These are phyloP conservation scores for Listronotus oregonensis DNA, from an alignment of 1,140 invertebrate species.

Conservation along the genomic window DNA sequence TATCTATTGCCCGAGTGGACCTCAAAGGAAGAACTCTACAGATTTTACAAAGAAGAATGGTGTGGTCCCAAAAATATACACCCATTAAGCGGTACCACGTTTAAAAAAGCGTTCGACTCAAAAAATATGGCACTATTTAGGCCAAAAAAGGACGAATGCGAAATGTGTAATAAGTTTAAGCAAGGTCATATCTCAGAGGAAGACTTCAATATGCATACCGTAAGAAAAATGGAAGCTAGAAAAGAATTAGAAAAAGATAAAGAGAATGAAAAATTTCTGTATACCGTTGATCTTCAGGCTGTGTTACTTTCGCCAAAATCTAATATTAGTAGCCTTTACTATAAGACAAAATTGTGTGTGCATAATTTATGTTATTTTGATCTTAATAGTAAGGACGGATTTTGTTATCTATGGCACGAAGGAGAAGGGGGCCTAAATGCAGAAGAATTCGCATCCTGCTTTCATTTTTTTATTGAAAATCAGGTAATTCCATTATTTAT, in stretches of 20 bases:
- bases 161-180: slow-evolving; percentile 17
- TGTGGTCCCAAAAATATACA: background rate
- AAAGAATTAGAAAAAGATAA: slow-evolving; percentile 37
- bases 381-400: no score
- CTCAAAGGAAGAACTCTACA: background rate
- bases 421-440: no score
- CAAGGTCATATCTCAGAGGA: slow-evolving; percentile 9
- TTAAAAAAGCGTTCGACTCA: slow-evolving; percentile 1
- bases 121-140: background rate
- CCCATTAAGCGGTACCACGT: background rate
- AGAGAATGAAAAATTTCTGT: slow-evolving; percentile 34
- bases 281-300: slow-evolving; percentile 46
- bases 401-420: no score
- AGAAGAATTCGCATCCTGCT: no score
- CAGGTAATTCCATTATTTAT: no score
- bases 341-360: no score
- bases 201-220: background rate
- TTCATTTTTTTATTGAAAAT: background rate
- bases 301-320: no score
- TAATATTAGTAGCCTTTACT: no score
- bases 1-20: background rate
- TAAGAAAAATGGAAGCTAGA: slow-evolving; percentile 37
- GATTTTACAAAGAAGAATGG: background rate
- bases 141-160: slow-evolving; percentile 24
- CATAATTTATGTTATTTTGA: no score